Evolutionary conservation across 2,113 vertebrate genomes (phyloP), one percentile per base, ranked within the genome.

Genomic region (Hippocampus abdominalis): DNA sequence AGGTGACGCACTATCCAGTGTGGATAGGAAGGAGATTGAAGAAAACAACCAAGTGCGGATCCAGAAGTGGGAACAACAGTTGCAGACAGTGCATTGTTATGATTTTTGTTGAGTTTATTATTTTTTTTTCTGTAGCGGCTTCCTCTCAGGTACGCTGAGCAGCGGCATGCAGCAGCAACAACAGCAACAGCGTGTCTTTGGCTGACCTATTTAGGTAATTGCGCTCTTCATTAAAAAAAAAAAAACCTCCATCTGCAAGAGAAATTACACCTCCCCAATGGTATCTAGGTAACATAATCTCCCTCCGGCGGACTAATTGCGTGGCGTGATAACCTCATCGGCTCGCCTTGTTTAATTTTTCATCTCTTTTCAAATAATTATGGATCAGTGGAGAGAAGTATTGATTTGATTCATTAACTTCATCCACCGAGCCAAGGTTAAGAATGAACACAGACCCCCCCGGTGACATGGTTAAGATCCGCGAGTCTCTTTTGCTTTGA

Each of bases 241-340:
- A 25, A 91, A 92, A 91, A 94, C 88, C 93, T 90, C 86, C 92
- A 86, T 93, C 90, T 91, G 91, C 90, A 96, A 95, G 93, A 95
- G 94, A 95, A 96, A 95, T 97, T 95, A 93, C 91, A 92, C 89
- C 94, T 94, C 94, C 92, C 91, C 93, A 93, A 90, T 92, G 92
- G 95, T 96, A 98, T 96, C 96, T 95, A 96, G 95, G 96, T 96
- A 97, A 96, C 94, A 94, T 94, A 95, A 96, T 96, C 94, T 96
- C 94, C 95, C 89, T 84, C 92, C 92, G 94, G 95, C 93, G 94
- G 91, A 95, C 94, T 98, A 98, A 98, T 97, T 98, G 94, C 93
- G 93, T 93, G 87, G 93, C 91, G 93, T 88, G 90, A 94, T 95
- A 98, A 97, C 94, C 95, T 95, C 94, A 91, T 91, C 94, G 94